These are phyloP conservation scores for Penaeus vannamei DNA, from an alignment of 1,140 invertebrate genomes.

Conservation along the genomic window DNA sequence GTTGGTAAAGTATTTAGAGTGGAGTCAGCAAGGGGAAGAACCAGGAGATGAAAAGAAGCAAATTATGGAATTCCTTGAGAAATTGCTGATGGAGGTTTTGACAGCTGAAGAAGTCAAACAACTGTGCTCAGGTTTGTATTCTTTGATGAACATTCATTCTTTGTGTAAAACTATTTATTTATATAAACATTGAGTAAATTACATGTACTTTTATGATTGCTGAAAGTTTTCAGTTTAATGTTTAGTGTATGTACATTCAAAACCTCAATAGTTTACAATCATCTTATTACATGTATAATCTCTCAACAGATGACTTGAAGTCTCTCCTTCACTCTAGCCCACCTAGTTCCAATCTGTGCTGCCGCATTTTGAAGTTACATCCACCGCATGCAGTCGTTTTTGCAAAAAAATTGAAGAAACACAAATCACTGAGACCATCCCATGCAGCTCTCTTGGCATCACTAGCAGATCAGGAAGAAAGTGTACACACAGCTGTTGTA, in stretches of 20 bases:
- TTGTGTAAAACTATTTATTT: too few relatives aligned
- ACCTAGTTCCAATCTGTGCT: constrained; percentile 39
- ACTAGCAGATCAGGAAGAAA: constrained; percentile 31
- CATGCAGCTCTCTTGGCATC: constrained; percentile 35
- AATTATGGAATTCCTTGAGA: constrained; percentile 10
- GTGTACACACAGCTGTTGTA: neutral
- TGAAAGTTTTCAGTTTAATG: too few relatives aligned
- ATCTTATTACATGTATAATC: too few relatives aligned
- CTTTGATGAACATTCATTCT: too few relatives aligned
- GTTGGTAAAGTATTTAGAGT: constrained; percentile 35
- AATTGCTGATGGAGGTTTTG: constrained; percentile 9
- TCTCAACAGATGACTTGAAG: constrained; percentile 40
- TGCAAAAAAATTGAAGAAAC: constrained; percentile 29
- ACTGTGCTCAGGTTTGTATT: constrained; percentile 26
- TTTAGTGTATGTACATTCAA: too few relatives aligned
- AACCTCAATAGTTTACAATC: too few relatives aligned
- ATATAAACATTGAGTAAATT: too few relatives aligned
- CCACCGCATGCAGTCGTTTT: constrained; percentile 25
- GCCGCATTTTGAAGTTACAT: constrained; percentile 28
- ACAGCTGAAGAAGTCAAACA: constrained; percentile 18
- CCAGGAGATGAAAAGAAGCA: neutral
- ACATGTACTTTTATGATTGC: too few relatives aligned
- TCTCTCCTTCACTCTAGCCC: constrained; percentile 3
- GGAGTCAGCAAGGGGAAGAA: neutral
- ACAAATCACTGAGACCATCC: neutral